Evolutionary conservation across 1,140 invertebrate species (phyloP).

Genomic region (Conus ventricosus): DNA sequence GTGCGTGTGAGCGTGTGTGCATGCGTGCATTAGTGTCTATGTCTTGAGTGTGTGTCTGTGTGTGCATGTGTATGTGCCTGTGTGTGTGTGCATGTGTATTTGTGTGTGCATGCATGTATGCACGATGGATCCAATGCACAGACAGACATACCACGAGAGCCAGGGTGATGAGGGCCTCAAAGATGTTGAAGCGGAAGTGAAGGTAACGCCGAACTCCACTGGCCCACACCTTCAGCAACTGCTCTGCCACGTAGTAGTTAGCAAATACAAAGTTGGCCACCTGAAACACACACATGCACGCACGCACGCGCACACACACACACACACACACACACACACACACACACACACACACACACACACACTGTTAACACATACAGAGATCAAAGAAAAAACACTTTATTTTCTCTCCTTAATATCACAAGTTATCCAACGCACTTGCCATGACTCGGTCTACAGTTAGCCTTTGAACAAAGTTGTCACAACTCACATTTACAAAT

Average conservation of each 20-base stretch:
- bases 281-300: conserved; percentile 46
- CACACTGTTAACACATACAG: no score
- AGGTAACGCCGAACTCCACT: conserved; percentile 63
- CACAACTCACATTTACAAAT: no score
- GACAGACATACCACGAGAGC: conserved; percentile 64
- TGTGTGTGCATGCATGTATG: neutral
- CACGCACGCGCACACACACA: conserved; percentile 1
- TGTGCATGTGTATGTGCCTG: no score
- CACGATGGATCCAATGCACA: neutral
- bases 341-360: neutral
- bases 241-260: conserved; percentile 70
- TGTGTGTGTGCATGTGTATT: no score
- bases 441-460: no score
- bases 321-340: conserved; percentile 5
- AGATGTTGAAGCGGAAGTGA: conserved; percentile 59
- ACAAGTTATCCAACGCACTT: no score
- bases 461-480: no score
- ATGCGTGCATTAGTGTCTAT: no score
- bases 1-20: no score
- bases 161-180: conserved; percentile 68
- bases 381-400: no score
- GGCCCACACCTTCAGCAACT: conserved; percentile 66
- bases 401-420: no score
- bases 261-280: conserved; percentile 70
- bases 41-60: no score